These are phyloP conservation scores for Plotosus lineatus DNA, from an alignment of 2,113 vertebrate species.

Conservation along the genomic window DNA sequence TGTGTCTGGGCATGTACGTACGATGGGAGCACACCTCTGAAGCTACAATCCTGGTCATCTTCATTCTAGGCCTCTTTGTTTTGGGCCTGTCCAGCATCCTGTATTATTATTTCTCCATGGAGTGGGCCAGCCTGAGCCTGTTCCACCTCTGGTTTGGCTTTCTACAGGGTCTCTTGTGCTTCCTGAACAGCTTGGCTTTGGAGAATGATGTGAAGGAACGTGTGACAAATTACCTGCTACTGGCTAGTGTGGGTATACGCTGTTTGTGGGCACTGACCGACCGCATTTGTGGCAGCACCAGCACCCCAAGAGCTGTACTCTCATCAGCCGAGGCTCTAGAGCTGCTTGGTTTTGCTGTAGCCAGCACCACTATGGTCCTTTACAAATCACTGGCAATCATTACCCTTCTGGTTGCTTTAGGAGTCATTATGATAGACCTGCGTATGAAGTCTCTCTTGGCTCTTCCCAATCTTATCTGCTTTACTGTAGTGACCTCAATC, in stretches of 20 bases:
- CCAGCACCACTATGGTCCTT: constrained; percentile 89
- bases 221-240: constrained; percentile 87
- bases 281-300: constrained; percentile 81
- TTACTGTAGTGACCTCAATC: constrained; percentile 78
- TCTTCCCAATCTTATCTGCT: constrained; percentile 85
- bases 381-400: constrained; percentile 83
- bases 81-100: constrained; percentile 95
- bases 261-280: constrained; percentile 84
- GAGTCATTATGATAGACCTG: constrained; percentile 87
- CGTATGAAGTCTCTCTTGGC: constrained; percentile 95
- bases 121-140: constrained; percentile 89
- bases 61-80: constrained; percentile 94
- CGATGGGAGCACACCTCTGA: constrained; percentile 93
- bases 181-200: constrained; percentile 84
- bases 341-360: constrained; percentile 90
- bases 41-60: constrained; percentile 90
- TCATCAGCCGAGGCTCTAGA: constrained; percentile 87
- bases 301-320: constrained; percentile 80
- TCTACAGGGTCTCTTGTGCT: constrained; percentile 92
- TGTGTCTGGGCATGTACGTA: constrained; percentile 93
- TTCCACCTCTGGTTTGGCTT: constrained; percentile 97
- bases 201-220: constrained; percentile 85
- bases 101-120: constrained; percentile 98
- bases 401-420: constrained; percentile 83
- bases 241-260: constrained; percentile 83